These are phyloP conservation scores for Ceriagrion tenellum DNA, from an alignment of 2,888 invertebrate species.

Conservation along the genomic window DNA sequence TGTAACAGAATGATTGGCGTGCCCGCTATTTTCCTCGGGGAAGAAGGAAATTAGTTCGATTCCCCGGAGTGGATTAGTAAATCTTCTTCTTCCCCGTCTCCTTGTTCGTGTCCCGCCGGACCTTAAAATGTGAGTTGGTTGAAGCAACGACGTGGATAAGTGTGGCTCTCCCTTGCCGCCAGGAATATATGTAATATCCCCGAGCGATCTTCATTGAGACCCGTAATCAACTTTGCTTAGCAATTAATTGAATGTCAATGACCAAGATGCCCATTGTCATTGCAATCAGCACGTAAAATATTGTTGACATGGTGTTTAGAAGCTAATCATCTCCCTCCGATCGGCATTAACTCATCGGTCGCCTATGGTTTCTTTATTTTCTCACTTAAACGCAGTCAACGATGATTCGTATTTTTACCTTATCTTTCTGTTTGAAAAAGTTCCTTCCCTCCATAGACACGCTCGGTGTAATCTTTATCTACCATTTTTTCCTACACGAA, in stretches of 20 bases:
- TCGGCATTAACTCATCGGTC: too few relatives aligned
- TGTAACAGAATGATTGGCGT: background rate
- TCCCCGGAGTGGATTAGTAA: background rate
- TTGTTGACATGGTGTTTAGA: too few relatives aligned
- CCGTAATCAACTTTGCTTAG: background rate
- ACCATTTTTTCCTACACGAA: too few relatives aligned
- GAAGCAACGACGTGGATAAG: background rate
- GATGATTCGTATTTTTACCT: too few relatives aligned
- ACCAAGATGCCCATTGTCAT: too few relatives aligned
- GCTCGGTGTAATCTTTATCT: too few relatives aligned
- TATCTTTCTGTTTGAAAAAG: too few relatives aligned
- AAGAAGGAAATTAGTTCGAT: background rate
- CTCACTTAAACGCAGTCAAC: too few relatives aligned
- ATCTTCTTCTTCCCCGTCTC: background rate
- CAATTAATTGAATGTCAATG: background rate
- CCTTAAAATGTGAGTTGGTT: background rate
- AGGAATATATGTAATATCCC: background rate
- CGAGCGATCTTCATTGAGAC: background rate
- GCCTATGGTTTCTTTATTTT: too few relatives aligned
- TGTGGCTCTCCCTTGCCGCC: background rate
- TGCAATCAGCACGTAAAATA: too few relatives aligned
- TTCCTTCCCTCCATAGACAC: too few relatives aligned
- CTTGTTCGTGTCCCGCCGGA: background rate
- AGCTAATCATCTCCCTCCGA: too few relatives aligned
- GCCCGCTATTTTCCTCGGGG: conserved; percentile 11